A percentile compares a stretch with the other conserved stretches of the same genome.
phyloP scores from a whole-genome alignment of 2,113 vertebrate species.

The Syngnathus typhle region DNA sequence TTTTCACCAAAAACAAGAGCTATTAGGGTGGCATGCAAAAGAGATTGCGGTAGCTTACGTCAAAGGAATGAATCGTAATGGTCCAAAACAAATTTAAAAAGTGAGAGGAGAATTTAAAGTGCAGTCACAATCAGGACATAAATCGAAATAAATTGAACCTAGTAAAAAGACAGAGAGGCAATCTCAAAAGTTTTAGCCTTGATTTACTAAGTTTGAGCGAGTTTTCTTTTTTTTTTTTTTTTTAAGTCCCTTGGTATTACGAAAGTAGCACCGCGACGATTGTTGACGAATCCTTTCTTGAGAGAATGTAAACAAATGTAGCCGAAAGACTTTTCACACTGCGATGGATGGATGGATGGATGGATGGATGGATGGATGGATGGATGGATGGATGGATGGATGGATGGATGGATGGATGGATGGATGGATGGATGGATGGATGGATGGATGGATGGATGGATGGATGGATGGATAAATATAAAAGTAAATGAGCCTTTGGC shows the following conservation, averaged over 20 bases:
- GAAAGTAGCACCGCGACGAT: neutral
- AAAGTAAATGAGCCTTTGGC: too few relatives aligned
- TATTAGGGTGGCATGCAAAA: neutral
- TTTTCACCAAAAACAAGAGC: neutral
- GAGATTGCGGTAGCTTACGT: neutral
- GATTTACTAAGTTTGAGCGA: neutral
- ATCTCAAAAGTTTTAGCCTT: neutral
- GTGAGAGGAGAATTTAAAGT: neutral
- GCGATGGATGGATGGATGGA: too few relatives aligned
- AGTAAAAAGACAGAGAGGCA: neutral
- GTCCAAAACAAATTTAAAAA: neutral
- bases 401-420: too few relatives aligned
- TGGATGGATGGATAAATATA: too few relatives aligned
- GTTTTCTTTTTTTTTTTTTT: neutral
- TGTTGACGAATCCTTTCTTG: neutral
- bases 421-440: too few relatives aligned
- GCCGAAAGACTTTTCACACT: too few relatives aligned
- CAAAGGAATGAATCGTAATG: neutral
- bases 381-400: too few relatives aligned
- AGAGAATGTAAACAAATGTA: too few relatives aligned
- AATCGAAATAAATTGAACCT: neutral
- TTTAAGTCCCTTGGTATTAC: conserved; percentile 26
- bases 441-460: too few relatives aligned
- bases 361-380: too few relatives aligned
- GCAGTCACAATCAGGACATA: neutral